Percentiles rank a stretch among this genome's conserved stretches.
phyloP scores from a whole-genome alignment of 2,113 vertebrate genomes.

The Glareola pratincola region DNA sequence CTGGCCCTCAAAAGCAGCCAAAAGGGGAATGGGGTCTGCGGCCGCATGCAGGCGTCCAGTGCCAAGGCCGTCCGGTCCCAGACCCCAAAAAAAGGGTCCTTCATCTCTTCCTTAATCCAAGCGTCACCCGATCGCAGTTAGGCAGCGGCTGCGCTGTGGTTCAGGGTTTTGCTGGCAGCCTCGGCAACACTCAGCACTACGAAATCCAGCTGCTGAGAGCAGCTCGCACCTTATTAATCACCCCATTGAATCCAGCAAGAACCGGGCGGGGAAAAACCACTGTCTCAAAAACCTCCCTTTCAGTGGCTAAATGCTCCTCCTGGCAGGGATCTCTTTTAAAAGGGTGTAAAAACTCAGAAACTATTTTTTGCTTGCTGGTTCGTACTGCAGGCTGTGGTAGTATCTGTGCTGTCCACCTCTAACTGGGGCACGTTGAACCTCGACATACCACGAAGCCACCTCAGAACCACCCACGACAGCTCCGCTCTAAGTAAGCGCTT shows the following conservation, averaged over 20 bases:
- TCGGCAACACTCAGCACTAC: not conserved
- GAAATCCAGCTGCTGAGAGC: slow-evolving; percentile 32
- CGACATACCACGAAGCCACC: not conserved
- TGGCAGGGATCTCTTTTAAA: not conserved
- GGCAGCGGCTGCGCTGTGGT: not conserved
- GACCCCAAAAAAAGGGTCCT: not conserved
- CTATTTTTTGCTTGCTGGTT: not conserved
- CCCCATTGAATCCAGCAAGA: not conserved
- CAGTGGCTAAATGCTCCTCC: not conserved
- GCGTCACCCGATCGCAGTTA: not conserved
- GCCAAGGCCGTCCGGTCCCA: not conserved
- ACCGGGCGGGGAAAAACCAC: not conserved
- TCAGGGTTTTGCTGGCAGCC: slow-evolving; percentile 1
- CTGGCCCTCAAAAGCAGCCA: not conserved
- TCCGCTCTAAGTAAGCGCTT: accelerated
- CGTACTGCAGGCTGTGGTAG: not conserved
- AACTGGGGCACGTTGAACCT: not conserved
- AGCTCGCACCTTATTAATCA: slow-evolving; percentile 53
- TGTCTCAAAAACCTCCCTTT: not conserved
- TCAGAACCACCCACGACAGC: not conserved
- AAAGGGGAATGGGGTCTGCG: not conserved
- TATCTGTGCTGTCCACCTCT: not conserved
- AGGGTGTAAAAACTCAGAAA: not conserved
- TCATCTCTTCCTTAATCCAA: not conserved
- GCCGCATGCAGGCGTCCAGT: accelerated